Percentiles rank a stretch among this genome's conserved stretches.
Evolutionary conservation across 1,140 invertebrate genomes (phyloP).

Genomic region (Conopomorpha cramerella): DNA sequence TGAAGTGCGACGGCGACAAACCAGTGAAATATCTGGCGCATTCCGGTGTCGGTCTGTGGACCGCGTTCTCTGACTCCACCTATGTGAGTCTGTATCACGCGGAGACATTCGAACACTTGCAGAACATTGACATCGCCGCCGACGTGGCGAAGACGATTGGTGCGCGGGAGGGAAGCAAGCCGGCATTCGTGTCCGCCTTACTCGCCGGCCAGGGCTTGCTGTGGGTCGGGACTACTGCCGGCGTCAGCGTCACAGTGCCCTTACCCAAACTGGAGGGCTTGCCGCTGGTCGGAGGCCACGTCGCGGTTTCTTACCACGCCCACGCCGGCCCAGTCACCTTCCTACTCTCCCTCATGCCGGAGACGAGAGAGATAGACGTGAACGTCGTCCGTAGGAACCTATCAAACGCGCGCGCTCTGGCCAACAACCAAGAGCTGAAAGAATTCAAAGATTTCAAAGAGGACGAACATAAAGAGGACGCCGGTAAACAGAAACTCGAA

Average conservation of each 20-base stretch:
- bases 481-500: slow-evolving; percentile 62
- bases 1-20: slow-evolving; percentile 75
- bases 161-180: slow-evolving; percentile 61
- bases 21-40: slow-evolving; percentile 86
- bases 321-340: slow-evolving; percentile 91
- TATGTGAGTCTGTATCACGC: slow-evolving; percentile 93
- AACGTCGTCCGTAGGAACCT: slow-evolving; percentile 52
- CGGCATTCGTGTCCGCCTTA: slow-evolving; percentile 79
- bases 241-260: slow-evolving; percentile 88
- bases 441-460: slow-evolving; percentile 38
- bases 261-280: slow-evolving; percentile 91
- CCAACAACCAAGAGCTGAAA: slow-evolving; percentile 29
- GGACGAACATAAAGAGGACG: slow-evolving; percentile 19
- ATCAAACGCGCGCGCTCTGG: slow-evolving; percentile 36
- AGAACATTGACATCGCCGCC: slow-evolving; percentile 92
- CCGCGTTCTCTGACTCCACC: slow-evolving; percentile 85
- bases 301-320: slow-evolving; percentile 90
- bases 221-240: slow-evolving; percentile 96
- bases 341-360: slow-evolving; percentile 76
- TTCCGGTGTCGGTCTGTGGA: slow-evolving; percentile 93
- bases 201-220: slow-evolving; percentile 87
- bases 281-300: slow-evolving; percentile 88
- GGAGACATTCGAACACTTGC: slow-evolving; percentile 92
- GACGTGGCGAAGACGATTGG: slow-evolving; percentile 79
- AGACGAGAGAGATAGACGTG: slow-evolving; percentile 60